phyloP scores from a whole-genome alignment of 2,113 vertebrate genomes.

The Crotalus tigris region DNA sequence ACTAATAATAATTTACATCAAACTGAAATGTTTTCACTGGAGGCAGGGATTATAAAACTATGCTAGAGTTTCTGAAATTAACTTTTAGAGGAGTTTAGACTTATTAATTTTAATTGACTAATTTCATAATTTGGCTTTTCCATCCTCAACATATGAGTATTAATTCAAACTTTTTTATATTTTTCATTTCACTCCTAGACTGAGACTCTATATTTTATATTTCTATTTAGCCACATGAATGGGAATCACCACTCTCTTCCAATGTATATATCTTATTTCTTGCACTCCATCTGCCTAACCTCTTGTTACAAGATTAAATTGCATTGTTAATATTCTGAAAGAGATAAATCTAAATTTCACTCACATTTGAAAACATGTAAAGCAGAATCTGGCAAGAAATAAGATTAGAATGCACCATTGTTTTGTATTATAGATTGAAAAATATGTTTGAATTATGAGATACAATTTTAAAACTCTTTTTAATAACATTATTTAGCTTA shows the following conservation, averaged over 20 bases:
- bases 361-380: neutral
- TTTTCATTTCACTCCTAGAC: slow-evolving; percentile 3
- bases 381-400: neutral
- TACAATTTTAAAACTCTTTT: neutral
- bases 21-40: neutral
- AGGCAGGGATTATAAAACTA: neutral
- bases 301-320: slow-evolving; percentile 3
- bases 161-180: slow-evolving; percentile 14
- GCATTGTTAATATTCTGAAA: neutral
- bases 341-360: neutral
- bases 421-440: neutral
- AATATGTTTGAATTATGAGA: neutral
- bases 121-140: neutral
- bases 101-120: neutral
- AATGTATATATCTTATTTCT: slow-evolving; percentile 15
- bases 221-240: slow-evolving; percentile 17
- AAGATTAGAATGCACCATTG: neutral
- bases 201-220: slow-evolving; percentile 32
- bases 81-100: neutral
- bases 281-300: neutral
- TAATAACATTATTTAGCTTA: neutral
- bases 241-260: slow-evolving; percentile 3
- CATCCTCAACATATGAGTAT: neutral
- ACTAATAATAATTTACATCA: neutral
- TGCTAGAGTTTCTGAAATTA: neutral